These are phyloP conservation scores for Drosophila merina DNA, from an alignment of 2,888 invertebrate species.

Conservation along the genomic window DNA sequence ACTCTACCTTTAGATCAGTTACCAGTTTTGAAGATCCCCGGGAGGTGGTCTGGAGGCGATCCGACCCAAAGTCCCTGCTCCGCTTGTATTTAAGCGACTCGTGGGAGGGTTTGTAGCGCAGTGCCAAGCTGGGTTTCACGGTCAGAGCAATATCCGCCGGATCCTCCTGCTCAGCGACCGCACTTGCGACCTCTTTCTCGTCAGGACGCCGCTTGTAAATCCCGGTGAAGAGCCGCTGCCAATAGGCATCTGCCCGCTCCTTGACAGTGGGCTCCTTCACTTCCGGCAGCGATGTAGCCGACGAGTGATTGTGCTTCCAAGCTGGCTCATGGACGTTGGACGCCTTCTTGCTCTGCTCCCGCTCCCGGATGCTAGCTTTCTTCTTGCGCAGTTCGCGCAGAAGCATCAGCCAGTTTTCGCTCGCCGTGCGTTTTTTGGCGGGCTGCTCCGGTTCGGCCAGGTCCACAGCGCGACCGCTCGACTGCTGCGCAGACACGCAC, in stretches of 20 bases:
- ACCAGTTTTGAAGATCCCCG: slow-evolving; percentile 1
- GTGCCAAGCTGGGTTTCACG: slow-evolving; percentile 42
- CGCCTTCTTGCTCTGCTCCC: background rate
- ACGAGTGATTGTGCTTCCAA: background rate
- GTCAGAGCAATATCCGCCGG: slow-evolving; percentile 3
- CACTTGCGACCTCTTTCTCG: background rate
- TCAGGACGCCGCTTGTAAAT: slow-evolving; percentile 28
- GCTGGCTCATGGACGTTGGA: background rate
- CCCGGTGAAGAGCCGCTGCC: slow-evolving; percentile 50
- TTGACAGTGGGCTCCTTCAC: slow-evolving; percentile 16
- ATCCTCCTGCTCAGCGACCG: background rate
- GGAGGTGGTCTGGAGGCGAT: slow-evolving; percentile 3
- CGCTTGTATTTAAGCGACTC: slow-evolving; percentile 56
- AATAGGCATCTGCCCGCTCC: slow-evolving; percentile 33
- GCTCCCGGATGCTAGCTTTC: background rate
- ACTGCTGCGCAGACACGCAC: slow-evolving; percentile 2
- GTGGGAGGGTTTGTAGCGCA: slow-evolving; percentile 68
- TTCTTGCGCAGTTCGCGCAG: slow-evolving; percentile 9
- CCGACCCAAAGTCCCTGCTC: slow-evolving; percentile 35
- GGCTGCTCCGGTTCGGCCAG: background rate
- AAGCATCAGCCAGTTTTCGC: slow-evolving; percentile 4
- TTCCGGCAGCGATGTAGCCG: slow-evolving; percentile 42
- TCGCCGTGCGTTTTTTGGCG: background rate
- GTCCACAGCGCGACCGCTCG: slow-evolving; percentile 8
- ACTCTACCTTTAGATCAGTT: slow-evolving; percentile 52